Percentiles rank a stretch among this genome's conserved stretches.
Evolutionary conservation across 2,113 vertebrate species (phyloP).

Genomic region (Xiphorhynchus elegans): DNA sequence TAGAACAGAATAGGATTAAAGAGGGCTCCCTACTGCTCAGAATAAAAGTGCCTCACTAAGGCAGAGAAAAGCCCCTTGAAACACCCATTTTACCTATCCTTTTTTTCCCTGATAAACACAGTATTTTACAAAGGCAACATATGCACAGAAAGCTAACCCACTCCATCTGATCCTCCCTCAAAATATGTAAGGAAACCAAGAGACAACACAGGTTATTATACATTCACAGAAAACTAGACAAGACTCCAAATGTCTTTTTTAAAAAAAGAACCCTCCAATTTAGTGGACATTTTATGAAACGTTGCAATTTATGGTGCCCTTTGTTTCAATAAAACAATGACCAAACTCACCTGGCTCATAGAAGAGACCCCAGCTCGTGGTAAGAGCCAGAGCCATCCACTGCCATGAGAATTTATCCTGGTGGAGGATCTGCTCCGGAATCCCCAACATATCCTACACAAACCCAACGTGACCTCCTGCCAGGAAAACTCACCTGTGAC

Average conservation of each 20-base stretch:
- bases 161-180: background rate
- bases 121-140: background rate
- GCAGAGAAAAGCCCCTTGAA: background rate
- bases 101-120: background rate
- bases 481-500: slow-evolving; percentile 33
- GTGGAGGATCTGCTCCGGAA: background rate
- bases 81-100: background rate
- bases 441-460: background rate
- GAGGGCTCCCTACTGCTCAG: background rate
- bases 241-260: background rate
- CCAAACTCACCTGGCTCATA: background rate
- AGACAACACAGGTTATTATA: background rate
- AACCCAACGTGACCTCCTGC: background rate
- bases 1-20: background rate
- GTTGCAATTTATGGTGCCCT: background rate
- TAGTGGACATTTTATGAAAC: background rate
- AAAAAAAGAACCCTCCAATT: background rate
- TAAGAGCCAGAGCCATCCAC: background rate
- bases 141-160: background rate
- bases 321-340: background rate
- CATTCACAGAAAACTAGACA: background rate
- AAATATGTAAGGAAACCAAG: background rate
- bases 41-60: background rate
- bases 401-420: background rate
- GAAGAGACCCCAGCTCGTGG: background rate